Evolutionary conservation across 2,113 vertebrate species (phyloP).

Genomic region (Myotis lucifugus): DNA sequence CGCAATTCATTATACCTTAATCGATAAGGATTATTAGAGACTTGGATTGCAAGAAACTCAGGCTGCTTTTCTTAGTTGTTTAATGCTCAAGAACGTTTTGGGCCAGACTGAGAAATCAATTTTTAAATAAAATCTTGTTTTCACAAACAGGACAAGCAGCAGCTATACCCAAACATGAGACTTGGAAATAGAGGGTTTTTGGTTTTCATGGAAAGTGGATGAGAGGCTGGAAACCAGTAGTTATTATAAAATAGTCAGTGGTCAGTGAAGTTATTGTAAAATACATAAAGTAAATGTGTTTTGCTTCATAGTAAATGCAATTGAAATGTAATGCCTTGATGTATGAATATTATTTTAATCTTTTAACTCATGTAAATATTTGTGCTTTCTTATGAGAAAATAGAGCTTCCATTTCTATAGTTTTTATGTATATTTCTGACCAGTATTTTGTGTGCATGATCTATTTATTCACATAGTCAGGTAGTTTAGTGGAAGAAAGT

Average conservation of each 20-base stretch:
- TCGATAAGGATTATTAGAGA: not conserved
- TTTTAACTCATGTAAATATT: not conserved
- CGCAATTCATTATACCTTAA: not conserved
- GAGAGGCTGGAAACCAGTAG: not conserved
- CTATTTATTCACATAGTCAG: not conserved
- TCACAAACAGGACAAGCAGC: not conserved
- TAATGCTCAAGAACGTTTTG: not conserved
- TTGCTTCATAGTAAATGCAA: not conserved
- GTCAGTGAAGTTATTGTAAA: not conserved
- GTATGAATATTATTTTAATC: not conserved
- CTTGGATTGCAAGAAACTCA: not conserved
- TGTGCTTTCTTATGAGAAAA: slow-evolving; percentile 35
- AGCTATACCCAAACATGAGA: not conserved
- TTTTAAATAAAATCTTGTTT: slow-evolving; percentile 4
- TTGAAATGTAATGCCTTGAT: not conserved
- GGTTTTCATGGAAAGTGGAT: not conserved
- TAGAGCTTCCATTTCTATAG: not conserved
- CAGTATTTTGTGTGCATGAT: not conserved
- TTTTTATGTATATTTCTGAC: not conserved
- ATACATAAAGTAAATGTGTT: not conserved
- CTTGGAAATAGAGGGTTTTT: not conserved
- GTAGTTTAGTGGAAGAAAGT: not conserved
- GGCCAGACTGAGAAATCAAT: not conserved
- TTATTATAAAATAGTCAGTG: not conserved
- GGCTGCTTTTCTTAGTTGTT: not conserved